Evolutionary conservation across 2,888 invertebrate genomes (phyloP).

Genomic region (Heteromurus nitidus): DNA sequence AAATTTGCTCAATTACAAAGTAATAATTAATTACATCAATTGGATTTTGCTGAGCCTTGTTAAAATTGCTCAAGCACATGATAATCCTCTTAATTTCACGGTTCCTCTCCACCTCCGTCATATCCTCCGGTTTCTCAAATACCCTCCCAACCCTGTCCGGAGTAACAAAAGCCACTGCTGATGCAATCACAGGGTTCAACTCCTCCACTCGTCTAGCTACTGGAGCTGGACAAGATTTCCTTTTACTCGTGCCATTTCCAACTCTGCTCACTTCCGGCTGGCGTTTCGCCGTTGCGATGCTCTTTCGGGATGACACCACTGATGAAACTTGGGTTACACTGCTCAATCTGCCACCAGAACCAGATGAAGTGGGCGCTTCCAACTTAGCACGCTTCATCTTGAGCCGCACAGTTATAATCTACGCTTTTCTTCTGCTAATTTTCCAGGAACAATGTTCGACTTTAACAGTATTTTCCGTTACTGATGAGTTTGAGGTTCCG

Average conservation of each 20-base stretch:
- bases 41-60: conserved; percentile 6
- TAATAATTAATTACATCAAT: conserved; percentile 25
- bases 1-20: not conserved
- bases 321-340: not conserved
- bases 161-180: conserved; percentile 15
- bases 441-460: no score
- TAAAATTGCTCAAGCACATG: not conserved
- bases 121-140: conserved; percentile 11
- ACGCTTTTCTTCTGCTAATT: no score
- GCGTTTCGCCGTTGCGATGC: not conserved
- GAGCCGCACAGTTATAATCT: no score
- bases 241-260: not conserved
- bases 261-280: not conserved
- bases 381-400: conserved; percentile 29
- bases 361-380: no score
- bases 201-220: not conserved
- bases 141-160: conserved; percentile 26
- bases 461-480: no score
- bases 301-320: not conserved
- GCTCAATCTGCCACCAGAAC: not conserved
- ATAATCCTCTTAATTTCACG: conserved; percentile 21
- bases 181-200: not conserved
- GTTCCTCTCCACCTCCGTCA: conserved; percentile 31
- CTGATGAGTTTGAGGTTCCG: no score
- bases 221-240: conserved; percentile 30